A percentile compares a stretch with the other conserved stretches of the same genome.
Evolutionary conservation across 2,888 invertebrate species (phyloP).

Genomic region (Morpho deidamia): DNA sequence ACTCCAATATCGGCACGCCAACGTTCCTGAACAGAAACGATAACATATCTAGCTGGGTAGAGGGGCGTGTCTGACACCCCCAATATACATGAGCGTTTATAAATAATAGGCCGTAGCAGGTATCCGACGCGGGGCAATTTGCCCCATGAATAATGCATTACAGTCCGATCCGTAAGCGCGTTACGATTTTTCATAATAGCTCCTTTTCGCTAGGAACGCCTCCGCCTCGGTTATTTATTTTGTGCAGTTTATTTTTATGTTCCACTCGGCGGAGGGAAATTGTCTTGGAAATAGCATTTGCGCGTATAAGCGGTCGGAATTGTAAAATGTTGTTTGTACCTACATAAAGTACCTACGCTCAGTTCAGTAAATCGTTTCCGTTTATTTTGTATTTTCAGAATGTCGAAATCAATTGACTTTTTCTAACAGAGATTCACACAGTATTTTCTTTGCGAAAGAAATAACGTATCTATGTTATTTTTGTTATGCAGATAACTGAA

Average conservation of each 20-base stretch:
- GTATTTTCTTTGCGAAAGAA: too few relatives aligned
- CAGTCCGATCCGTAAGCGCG: conserved; percentile 70
- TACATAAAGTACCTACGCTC: not conserved
- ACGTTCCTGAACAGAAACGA: conserved; percentile 8
- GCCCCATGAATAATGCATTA: conserved; percentile 66
- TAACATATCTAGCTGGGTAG: conserved; percentile 12
- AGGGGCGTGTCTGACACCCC: conserved; percentile 48
- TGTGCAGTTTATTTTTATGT: conserved; percentile 58
- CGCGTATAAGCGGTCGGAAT: not conserved
- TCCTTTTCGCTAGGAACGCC: conserved; percentile 56
- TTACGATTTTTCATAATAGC: conserved; percentile 77
- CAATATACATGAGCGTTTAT: conserved; percentile 41
- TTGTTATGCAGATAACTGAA: too few relatives aligned
- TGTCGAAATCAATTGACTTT: too few relatives aligned
- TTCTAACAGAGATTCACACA: too few relatives aligned
- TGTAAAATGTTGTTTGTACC: conserved; percentile 3
- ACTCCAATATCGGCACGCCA: not conserved
- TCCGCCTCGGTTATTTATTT: conserved; percentile 39
- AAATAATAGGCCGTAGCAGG: conserved; percentile 60
- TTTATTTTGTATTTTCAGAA: not conserved
- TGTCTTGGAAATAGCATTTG: conserved; percentile 25
- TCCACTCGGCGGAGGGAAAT: conserved; percentile 22
- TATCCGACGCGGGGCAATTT: conserved; percentile 57
- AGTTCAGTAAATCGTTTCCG: not conserved
- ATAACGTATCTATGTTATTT: too few relatives aligned